Evolutionary conservation across 53 echinoderm and acorn worm species (phyloP).

Genomic region (Henricia sp.): DNA sequence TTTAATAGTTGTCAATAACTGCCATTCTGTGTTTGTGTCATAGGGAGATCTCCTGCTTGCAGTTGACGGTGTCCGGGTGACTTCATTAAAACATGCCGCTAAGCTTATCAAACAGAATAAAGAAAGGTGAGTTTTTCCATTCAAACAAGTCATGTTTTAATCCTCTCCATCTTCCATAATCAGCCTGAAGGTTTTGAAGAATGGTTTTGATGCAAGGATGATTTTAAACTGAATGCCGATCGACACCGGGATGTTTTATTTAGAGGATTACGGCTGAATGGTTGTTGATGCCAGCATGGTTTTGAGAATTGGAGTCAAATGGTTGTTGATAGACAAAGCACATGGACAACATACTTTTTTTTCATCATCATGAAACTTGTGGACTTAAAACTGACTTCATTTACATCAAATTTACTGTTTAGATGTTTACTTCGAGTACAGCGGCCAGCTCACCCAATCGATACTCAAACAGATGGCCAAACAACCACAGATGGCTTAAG

Average conservation of each 20-base stretch:
- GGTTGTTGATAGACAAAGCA: too few species aligned
- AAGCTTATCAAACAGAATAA: conserved; percentile 72
- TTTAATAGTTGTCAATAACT: too few species aligned
- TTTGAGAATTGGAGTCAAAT: too few species aligned
- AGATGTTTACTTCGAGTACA: conserved; percentile 83
- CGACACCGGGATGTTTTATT: too few species aligned
- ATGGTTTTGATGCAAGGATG: too few species aligned
- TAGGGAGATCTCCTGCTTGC: conserved; percentile 67
- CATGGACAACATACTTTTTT: too few species aligned
- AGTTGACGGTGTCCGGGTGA: conserved; percentile 61
- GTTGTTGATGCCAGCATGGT: too few species aligned
- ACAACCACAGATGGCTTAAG: conserved; percentile 11
- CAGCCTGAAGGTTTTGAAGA: background rate
- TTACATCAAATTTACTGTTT: background rate
- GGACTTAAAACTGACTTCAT: background rate
- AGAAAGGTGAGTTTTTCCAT: conserved; percentile 66
- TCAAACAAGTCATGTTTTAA: background rate
- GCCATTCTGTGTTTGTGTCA: background rate
- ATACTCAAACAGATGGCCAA: conserved; percentile 63
- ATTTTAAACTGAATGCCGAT: too few species aligned
- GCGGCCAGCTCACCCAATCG: conserved; percentile 74
- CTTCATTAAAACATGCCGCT: conserved; percentile 63
- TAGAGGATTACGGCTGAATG: too few species aligned
- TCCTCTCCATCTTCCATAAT: background rate
- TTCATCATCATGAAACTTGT: background rate